Conservation (phyloP, 2,113 vertebrate genomes). For the Cercopithecus mona region DNA sequence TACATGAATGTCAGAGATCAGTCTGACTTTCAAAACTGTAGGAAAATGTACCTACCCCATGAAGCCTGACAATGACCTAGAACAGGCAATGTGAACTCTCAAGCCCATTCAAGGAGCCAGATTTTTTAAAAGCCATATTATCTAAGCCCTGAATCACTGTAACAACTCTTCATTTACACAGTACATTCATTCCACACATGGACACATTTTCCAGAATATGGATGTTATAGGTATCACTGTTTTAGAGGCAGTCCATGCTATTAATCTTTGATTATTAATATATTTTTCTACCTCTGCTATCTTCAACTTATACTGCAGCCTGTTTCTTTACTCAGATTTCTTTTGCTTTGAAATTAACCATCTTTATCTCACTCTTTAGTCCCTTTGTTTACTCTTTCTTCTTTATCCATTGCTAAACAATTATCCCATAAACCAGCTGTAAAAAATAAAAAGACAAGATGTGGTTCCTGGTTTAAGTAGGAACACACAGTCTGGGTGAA, state of each 20-base stretch:
- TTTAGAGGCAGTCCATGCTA: background rate
- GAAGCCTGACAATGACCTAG: background rate
- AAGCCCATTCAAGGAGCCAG: background rate
- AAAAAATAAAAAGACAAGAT: background rate
- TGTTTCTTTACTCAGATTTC: background rate
- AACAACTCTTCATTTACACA: background rate
- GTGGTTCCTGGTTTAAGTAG: background rate
- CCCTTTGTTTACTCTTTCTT: background rate
- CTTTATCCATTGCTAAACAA: background rate
- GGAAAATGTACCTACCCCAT: background rate
- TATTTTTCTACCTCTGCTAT: background rate
- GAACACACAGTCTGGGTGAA: background rate
- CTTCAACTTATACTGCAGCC: background rate
- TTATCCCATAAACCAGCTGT: background rate
- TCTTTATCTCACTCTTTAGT: background rate
- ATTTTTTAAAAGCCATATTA: background rate
- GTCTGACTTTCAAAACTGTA: background rate
- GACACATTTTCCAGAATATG: background rate
- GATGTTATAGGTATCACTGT: background rate
- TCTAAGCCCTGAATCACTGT: background rate
- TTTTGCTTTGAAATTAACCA: constrained; percentile 12
- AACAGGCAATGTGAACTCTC: background rate
- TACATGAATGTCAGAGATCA: background rate
- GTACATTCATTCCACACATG: background rate
- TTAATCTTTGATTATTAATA: background rate